These are phyloP conservation scores for Phrynocephalus guinanensis DNA, from an alignment of 2,797 vertebrate species.

Conservation along the genomic window DNA sequence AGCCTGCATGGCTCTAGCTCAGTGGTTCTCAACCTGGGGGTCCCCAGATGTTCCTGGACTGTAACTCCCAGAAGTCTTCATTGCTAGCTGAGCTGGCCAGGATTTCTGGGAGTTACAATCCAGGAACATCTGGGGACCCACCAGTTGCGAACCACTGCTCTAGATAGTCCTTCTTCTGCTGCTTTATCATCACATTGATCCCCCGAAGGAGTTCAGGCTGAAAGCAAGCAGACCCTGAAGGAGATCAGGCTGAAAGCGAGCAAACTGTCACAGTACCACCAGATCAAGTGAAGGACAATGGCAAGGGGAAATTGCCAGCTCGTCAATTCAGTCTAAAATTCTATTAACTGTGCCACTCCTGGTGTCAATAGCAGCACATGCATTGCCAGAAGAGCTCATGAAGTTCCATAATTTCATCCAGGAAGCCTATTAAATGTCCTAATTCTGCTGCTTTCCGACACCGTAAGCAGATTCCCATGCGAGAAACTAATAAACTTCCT, in stretches of 20 bases:
- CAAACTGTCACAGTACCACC: neutral
- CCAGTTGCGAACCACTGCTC: too few relatives aligned
- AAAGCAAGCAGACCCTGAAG: neutral
- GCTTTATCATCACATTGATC: too few relatives aligned
- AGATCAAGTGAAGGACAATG: neutral
- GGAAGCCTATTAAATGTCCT: neutral
- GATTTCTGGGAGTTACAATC: too few relatives aligned
- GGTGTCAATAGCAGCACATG: neutral
- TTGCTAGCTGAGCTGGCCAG: too few relatives aligned
- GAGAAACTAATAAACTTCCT: neutral
- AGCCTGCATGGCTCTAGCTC: too few relatives aligned
- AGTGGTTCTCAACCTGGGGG: too few relatives aligned
- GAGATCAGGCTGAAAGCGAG: too few relatives aligned
- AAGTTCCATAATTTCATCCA: neutral
- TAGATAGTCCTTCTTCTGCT: too few relatives aligned
- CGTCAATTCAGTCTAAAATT: neutral
- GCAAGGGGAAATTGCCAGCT: neutral
- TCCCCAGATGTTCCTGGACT: too few relatives aligned
- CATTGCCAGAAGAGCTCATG: neutral
- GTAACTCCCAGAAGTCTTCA: too few relatives aligned
- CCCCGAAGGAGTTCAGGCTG: neutral
- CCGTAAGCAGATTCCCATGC: neutral
- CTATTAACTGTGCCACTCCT: neutral
- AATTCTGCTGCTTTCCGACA: neutral
- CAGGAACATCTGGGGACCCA: too few relatives aligned